Conservation (phyloP, 2,113 vertebrate species). For the Petrocephalus zakoni region DNA sequence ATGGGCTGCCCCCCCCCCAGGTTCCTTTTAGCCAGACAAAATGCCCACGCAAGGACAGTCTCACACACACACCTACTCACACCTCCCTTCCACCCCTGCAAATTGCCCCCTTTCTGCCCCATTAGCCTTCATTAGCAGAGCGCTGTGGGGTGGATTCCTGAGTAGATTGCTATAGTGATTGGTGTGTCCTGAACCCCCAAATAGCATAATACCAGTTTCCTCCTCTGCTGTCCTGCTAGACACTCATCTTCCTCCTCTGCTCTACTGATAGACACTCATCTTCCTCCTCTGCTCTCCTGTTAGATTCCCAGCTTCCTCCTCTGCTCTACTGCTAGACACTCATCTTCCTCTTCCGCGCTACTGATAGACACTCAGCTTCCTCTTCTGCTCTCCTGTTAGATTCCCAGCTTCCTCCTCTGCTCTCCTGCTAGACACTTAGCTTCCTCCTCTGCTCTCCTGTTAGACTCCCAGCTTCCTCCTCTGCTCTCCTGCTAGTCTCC, state of each 20-base stretch:
- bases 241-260: background rate
- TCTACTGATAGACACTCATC: background rate
- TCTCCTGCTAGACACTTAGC: background rate
- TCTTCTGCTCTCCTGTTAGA: too few species aligned
- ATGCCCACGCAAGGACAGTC: background rate
- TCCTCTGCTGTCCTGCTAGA: too few species aligned
- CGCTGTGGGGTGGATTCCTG: background rate
- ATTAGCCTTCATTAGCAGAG: slow-evolving; percentile 45
- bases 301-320: too few species aligned
- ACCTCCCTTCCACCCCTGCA: slow-evolving; percentile 25
- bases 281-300: background rate
- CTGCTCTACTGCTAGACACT: too few species aligned
- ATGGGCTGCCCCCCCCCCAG: background rate
- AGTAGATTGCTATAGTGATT: background rate
- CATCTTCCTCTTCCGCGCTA: too few species aligned
- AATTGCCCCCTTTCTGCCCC: slow-evolving; percentile 38
- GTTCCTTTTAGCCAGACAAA: slow-evolving; percentile 17
- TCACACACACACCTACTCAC: slow-evolving; percentile 12
- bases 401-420: too few species aligned
- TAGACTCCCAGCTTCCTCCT: background rate
- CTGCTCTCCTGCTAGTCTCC: background rate
- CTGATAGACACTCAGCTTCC: too few species aligned
- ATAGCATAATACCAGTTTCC: background rate
- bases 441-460: too few species aligned
- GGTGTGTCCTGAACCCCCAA: background rate